Conservation (phyloP, 2,888 invertebrate genomes). For the Drosophila vallismaia region DNA sequence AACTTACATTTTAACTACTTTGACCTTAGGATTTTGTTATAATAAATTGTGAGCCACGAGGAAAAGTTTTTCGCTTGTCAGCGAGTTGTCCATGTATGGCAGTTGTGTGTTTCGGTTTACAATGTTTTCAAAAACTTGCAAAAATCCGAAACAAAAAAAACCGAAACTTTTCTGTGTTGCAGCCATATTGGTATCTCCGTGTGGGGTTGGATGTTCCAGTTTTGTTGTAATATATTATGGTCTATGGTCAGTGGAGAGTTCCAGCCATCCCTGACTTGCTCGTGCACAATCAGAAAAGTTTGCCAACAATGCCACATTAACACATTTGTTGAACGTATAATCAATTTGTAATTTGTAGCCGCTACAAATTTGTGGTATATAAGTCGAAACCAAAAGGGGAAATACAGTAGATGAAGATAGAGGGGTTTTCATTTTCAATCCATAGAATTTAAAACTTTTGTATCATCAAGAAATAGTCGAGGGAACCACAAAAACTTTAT, state of each 20-base stretch:
- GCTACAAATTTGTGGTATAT: conserved; percentile 73
- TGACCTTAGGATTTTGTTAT: conserved; percentile 64
- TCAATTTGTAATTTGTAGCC: conserved; percentile 81
- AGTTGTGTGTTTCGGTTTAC: conserved; percentile 38
- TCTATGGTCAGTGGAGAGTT: conserved; percentile 63
- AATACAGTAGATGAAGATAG: conserved; percentile 26
- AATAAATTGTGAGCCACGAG: conserved; percentile 66
- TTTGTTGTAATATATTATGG: conserved; percentile 73
- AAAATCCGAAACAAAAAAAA: conserved; percentile 47
- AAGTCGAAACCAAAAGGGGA: conserved; percentile 54
- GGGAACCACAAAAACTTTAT: conserved; percentile 28
- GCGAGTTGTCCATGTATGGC: conserved; percentile 65
- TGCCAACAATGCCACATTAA: conserved; percentile 79
- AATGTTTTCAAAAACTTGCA: conserved; percentile 56
- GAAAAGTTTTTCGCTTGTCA: conserved; percentile 72
- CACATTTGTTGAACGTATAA: conserved; percentile 80
- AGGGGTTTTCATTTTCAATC: conserved; percentile 5
- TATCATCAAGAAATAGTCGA: conserved; percentile 67
- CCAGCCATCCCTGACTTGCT: conserved; percentile 9
- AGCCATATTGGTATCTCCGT: conserved; percentile 64
- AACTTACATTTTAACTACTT: conserved; percentile 69
- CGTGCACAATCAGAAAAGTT: conserved; percentile 60
- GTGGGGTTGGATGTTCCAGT: conserved; percentile 29
- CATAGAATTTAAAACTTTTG: conserved; percentile 63
- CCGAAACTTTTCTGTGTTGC: conserved; percentile 64